A percentile compares a stretch with the other conserved stretches of the same genome.
Evolutionary conservation across 2,888 invertebrate genomes (phyloP).

Genomic region (Cacoxenus indagator): DNA sequence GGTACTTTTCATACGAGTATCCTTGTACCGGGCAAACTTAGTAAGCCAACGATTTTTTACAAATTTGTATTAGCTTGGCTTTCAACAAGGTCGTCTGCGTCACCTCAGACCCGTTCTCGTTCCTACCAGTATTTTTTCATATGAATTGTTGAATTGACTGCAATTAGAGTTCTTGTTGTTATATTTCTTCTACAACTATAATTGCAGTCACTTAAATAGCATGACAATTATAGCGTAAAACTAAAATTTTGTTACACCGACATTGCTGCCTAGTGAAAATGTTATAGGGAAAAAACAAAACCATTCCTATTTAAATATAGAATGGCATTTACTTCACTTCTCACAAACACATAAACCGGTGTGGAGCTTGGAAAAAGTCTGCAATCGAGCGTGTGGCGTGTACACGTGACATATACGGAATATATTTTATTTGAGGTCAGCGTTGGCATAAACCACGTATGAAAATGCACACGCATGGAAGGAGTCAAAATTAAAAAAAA

Average conservation of each 20-base stretch:
- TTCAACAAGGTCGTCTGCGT: constrained; percentile 23
- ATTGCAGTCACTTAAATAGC: neutral
- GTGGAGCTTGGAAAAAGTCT: no score
- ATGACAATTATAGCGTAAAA: constrained; percentile 13
- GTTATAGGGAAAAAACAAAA: neutral
- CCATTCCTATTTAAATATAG: neutral
- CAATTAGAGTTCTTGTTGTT: neutral
- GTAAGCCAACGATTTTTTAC: no score
- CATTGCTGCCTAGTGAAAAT: neutral
- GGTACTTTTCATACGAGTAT: no score
- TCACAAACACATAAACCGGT: no score
- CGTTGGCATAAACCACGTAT: no score
- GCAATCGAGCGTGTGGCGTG: no score
- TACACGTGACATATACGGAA: no score
- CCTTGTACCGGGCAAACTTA: no score
- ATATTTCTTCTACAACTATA: constrained; percentile 9
- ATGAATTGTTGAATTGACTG: neutral
- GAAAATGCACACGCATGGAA: no score
- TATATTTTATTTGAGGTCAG: no score
- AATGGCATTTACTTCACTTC: neutral
- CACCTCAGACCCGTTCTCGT: no score
- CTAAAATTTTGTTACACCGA: constrained; percentile 4
- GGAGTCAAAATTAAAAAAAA: no score
- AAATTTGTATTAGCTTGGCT: neutral
- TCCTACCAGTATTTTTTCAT: neutral